Evolutionary conservation across 2,113 vertebrate species (phyloP), one percentile per base, ranked within the genome.

Genomic region (Amphilophus citrinellus): DNA sequence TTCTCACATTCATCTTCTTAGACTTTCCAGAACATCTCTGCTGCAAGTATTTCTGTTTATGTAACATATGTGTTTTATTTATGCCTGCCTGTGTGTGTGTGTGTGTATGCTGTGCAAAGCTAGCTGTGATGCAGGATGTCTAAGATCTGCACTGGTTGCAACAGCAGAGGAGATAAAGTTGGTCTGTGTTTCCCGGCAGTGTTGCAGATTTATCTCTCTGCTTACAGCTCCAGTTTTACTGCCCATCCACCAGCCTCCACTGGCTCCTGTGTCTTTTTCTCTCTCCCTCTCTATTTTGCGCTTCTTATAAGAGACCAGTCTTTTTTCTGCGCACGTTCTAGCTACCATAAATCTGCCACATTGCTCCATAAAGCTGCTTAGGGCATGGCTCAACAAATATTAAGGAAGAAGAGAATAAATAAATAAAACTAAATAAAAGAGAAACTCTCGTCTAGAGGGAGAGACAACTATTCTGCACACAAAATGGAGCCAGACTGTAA

Each of bases 341-440:
- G 83, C 63, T 39, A 60, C 85, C 44, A 85, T 94, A 93, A 94
- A 94, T 95, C 93, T 93, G 91, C 83, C 87, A 86, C 30, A 20
- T 56, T 73, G 88, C 90, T 79, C 90, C 83, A 92, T 94, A 91
- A 94, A 94, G 91, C 88, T 91, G 93, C 88, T 90, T 81, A 87
- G 93, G 92, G 88, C 93, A 93, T 91, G 88, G 90, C 93, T 95
- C 91, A 84, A 93, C 91, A 95, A 94, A 94, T 93, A 93, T 93
- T 90, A 94, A 93, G 85, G 82, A 90, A 90, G 91, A 89, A 89
- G 80, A 92, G 82, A 86, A 92, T 90, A 90, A 94, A 93, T 93
- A 93, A 91, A 93, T 90, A 88, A 86, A 87, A 86, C 85, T 83
- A 89, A 88, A 93, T 93, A 88, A 90, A 92, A 92, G 68, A 89